These are phyloP conservation scores for Melanotaenia parkinsoni DNA, from an alignment of 2,797 vertebrate genomes.

Conservation along the genomic window DNA sequence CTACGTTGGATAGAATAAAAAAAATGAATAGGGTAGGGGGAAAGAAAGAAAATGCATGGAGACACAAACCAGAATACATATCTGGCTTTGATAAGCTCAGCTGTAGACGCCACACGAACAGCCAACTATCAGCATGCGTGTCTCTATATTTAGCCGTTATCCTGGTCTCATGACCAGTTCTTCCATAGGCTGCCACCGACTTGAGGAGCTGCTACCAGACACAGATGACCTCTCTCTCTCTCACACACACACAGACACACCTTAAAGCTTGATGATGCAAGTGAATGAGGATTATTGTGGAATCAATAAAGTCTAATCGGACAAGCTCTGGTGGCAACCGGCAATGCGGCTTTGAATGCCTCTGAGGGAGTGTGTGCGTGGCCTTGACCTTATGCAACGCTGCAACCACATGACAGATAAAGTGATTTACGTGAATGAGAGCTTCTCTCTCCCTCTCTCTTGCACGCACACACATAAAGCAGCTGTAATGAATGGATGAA, in stretches of 20 bases:
- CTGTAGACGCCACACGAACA: conserved; percentile 7
- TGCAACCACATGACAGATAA: conserved; percentile 46
- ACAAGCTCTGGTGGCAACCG: conserved; percentile 8
- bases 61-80: conserved; percentile 32
- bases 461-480: conserved; percentile 12
- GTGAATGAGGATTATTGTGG: conserved; percentile 40
- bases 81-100: conserved; percentile 17
- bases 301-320: conserved; percentile 51
- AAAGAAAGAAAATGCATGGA: conserved; percentile 13
- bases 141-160: conserved; percentile 80
- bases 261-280: conserved; percentile 41
- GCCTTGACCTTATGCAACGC: conserved; percentile 27
- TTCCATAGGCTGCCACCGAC: conserved; percentile 78
- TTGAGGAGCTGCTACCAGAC: conserved; percentile 73
- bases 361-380: conserved; percentile 9
- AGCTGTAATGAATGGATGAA: conserved; percentile 39
- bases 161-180: conserved; percentile 80
- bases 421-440: conserved; percentile 48
- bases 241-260: neutral
- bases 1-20: neutral
- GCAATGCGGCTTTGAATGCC: neutral
- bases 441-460: neutral
- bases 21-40: conserved; percentile 13
- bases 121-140: neutral
- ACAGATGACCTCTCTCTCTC: conserved; percentile 59